Conservation (phyloP, 2,113 vertebrate species). For the Anoplopoma fimbria region DNA sequence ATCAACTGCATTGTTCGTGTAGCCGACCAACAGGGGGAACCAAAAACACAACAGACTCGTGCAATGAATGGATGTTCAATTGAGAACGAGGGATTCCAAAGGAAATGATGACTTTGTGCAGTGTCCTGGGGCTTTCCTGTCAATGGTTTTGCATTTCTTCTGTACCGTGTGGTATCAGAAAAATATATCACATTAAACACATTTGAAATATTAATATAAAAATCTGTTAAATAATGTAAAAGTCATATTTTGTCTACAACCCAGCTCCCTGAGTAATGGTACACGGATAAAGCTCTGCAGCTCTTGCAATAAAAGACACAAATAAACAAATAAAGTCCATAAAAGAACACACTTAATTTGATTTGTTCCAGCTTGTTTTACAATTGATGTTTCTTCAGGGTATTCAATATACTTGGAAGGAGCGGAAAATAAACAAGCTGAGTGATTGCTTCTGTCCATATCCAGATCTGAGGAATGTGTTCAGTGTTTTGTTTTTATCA, state of each 20-base stretch:
- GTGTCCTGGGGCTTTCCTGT: neutral
- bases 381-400: neutral
- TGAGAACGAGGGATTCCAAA: neutral
- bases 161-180: neutral
- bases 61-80: neutral
- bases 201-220: neutral
- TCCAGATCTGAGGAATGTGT: neutral
- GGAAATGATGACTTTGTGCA: neutral
- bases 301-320: neutral
- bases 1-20: neutral
- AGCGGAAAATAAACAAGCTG: neutral
- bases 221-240: neutral
- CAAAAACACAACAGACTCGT: neutral
- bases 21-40: neutral
- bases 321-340: neutral
- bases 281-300: neutral
- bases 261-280: neutral
- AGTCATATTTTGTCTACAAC: neutral
- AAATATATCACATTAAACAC: neutral
- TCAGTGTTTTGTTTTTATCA: neutral
- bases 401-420: neutral
- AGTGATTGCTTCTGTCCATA: neutral
- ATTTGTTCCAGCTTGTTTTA: conserved; percentile 24
- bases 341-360: neutral
- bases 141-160: neutral